Evolutionary conservation across 2,113 vertebrate genomes (phyloP).

Genomic region (Entomyzon cyanotis): DNA sequence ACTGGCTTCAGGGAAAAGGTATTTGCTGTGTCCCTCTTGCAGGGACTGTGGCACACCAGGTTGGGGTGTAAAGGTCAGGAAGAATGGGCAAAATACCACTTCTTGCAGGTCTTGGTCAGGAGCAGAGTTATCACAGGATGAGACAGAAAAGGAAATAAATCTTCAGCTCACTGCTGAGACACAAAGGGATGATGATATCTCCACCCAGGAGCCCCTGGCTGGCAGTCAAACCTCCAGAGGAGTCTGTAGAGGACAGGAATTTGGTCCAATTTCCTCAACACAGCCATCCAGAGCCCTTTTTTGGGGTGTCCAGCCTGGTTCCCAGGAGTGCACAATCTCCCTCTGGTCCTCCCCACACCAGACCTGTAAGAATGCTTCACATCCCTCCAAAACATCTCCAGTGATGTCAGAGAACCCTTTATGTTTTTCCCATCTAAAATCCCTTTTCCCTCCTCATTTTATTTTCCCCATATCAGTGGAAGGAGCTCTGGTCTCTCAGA

Average conservation of each 20-base stretch:
- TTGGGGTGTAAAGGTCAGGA: not conserved
- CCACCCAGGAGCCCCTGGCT: not conserved
- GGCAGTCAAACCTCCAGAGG: not conserved
- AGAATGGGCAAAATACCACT: not conserved
- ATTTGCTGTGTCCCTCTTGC: rapidly evolving
- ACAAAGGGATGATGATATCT: not conserved
- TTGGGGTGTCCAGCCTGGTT: not conserved
- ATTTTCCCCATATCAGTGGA: not conserved
- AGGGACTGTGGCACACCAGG: not conserved
- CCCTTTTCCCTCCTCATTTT: not conserved
- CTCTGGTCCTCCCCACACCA: not conserved
- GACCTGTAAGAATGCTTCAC: not conserved
- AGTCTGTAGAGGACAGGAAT: not conserved
- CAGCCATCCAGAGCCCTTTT: not conserved
- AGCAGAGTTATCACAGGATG: not conserved
- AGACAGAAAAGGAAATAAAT: not conserved
- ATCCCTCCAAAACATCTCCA: not conserved
- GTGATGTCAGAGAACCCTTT: not conserved
- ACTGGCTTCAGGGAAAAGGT: not conserved
- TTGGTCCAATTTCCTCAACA: not conserved
- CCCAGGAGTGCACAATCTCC: not conserved
- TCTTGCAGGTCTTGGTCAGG: not conserved
- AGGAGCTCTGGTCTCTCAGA: not conserved
- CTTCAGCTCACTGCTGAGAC: not conserved
- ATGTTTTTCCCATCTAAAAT: not conserved